Percentiles rank a stretch among this genome's conserved stretches.
phyloP scores from a whole-genome alignment of 2,113 vertebrate genomes.

The Siniperca knerii region DNA sequence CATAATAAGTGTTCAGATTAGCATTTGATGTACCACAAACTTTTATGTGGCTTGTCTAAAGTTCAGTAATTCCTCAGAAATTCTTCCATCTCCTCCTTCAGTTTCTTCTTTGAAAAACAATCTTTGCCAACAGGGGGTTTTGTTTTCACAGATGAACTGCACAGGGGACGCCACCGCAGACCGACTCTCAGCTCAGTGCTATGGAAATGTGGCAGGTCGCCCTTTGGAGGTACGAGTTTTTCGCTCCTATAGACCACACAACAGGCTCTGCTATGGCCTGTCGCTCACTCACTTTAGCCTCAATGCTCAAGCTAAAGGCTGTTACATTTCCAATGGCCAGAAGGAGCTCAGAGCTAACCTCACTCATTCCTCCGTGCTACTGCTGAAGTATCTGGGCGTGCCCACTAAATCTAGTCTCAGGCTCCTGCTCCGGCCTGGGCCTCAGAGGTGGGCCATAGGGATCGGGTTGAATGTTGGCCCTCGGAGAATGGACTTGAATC shows the following conservation, averaged over 20 bases:
- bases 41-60: constrained; percentile 27
- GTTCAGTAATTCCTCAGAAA: constrained; percentile 38
- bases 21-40: constrained; percentile 8
- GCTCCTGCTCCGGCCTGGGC: constrained; percentile 51
- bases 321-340: constrained; percentile 32
- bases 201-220: constrained; percentile 70
- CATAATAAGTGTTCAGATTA: constrained; percentile 51
- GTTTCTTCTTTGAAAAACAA: constrained; percentile 72
- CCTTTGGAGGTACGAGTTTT: constrained; percentile 84
- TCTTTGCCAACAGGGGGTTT: constrained; percentile 64
- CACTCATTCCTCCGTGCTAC: constrained; percentile 36
- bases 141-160: constrained; percentile 90
- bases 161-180: constrained; percentile 72
- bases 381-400: constrained; percentile 50
- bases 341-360: constrained; percentile 64
- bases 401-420: constrained; percentile 47
- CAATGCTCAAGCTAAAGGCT: constrained; percentile 57
- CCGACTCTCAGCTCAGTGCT: constrained; percentile 84
- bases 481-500: constrained; percentile 36
- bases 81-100: constrained; percentile 39
- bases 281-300: constrained; percentile 49
- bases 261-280: constrained; percentile 55
- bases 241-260: constrained; percentile 67
- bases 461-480: constrained; percentile 10
- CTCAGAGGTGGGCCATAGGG: constrained; percentile 41